These are phyloP conservation scores for Phrynocephalus versicolor DNA, from an alignment of 2,113 vertebrate genomes.

Conservation along the genomic window DNA sequence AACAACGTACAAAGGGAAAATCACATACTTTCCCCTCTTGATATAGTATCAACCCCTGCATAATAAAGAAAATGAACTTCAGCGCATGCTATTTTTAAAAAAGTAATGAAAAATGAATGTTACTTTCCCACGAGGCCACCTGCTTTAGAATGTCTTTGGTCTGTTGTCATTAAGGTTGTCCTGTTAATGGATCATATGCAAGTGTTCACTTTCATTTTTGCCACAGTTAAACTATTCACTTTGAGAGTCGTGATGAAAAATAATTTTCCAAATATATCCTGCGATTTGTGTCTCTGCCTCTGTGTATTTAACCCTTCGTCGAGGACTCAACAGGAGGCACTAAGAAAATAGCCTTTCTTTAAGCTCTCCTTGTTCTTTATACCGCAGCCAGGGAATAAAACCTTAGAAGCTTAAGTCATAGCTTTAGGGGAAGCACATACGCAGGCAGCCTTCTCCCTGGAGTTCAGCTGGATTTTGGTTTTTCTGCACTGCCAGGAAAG, in stretches of 20 bases:
- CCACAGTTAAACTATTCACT: background rate
- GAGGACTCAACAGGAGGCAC: background rate
- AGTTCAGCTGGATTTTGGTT: background rate
- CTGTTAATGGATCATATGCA: too few relatives aligned
- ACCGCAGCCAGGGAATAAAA: background rate
- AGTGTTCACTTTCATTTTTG: background rate
- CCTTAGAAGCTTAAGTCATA: background rate
- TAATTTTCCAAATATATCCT: background rate
- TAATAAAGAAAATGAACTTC: conserved; percentile 12
- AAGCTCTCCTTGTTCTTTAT: background rate
- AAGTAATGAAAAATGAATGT: background rate
- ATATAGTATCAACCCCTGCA: background rate
- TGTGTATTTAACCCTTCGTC: background rate
- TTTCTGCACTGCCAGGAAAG: background rate
- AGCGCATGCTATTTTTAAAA: background rate
- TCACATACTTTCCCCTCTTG: background rate
- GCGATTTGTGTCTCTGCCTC: background rate
- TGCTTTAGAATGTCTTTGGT: background rate
- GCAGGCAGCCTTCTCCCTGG: background rate
- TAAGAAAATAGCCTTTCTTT: background rate
- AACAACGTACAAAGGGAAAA: background rate
- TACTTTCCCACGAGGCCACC: background rate
- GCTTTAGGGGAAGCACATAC: background rate
- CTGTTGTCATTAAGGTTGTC: background rate
- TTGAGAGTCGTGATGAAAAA: background rate